Evolutionary conservation across 2,888 invertebrate genomes (phyloP), one percentile per base, ranked within the genome.

Genomic region (Epistrophella euchroma): DNA sequence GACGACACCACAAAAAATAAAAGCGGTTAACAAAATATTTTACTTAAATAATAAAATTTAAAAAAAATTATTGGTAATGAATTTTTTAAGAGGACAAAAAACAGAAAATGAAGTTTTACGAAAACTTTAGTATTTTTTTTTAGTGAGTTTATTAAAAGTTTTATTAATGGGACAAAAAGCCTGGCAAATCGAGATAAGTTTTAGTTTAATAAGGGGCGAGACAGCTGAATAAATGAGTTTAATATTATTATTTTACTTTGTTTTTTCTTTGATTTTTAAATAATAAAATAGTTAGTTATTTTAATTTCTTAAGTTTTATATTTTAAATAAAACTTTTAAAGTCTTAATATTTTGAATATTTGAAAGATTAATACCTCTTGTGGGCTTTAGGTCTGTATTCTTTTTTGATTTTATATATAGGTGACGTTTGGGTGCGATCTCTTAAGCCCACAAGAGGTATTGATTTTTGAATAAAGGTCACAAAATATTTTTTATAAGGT

Each of bases 141-240:
- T 72, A 43, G 22, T 73, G 40, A 73, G 60, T 83, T 79, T 76
- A 60, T 80, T 77, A 17, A 47, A 78, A 40, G 58, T 74, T 78
- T 84, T 73, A 32, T 45, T 84, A 47, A 75, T 78, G 90, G 90
- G 90, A 89, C 89, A 89, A 92, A 86, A 92, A 92, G 93, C 92
- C 92, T 92, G 91, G 91, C 92, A 92, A 92, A 92, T 92, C 93
- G 92, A 92, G 92, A 92, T 74, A 73, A 92, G 92, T 90, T 90
- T 90, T 89, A 90, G 90, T 88, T 55, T 66, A 71, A 88, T 86
- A 88, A 90, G 91, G 91, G 89, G 83, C 89, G 90, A 90, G 90
- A 91, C 89, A 87, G 88, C 90, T 91, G 91, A 91, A 90, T 88
- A 90, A 90, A 91, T 89, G 89, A 90, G 90, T 90, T 89, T 87